A percentile compares a stretch with the other conserved stretches of the same genome.
phyloP scores from a whole-genome alignment of 1,140 invertebrate species.

The Littorina saxatilis region DNA sequence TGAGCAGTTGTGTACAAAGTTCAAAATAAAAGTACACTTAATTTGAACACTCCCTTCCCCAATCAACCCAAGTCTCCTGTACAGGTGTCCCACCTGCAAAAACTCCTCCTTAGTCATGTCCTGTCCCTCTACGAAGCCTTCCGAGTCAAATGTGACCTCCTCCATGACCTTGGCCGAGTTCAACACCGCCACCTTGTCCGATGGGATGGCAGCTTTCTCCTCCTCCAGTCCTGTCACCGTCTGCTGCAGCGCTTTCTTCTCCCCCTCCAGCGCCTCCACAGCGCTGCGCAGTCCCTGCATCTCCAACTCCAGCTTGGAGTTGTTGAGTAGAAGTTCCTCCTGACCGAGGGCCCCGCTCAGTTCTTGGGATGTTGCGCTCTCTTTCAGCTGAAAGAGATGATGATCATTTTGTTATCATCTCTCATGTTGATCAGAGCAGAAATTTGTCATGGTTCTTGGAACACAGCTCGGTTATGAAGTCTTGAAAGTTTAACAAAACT shows the following conservation, averaged over 20 bases:
- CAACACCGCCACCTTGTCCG: constrained; percentile 26
- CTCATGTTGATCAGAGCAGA: too few species aligned
- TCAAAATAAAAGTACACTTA: too few species aligned
- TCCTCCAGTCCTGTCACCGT: constrained; percentile 42
- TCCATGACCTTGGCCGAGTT: constrained; percentile 29
- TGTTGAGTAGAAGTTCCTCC: constrained; percentile 36
- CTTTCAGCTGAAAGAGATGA: constrained; percentile 32
- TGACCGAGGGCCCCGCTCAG: constrained; percentile 32
- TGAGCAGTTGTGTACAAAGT: too few species aligned
- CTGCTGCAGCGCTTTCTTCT: constrained; percentile 32
- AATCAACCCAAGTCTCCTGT: too few species aligned
- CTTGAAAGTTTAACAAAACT: too few species aligned
- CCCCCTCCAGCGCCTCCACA: constrained; percentile 40
- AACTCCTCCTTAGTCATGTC: constrained; percentile 51
- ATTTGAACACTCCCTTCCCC: too few species aligned
- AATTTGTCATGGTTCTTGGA: too few species aligned
- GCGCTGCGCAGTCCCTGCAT: constrained; percentile 30
- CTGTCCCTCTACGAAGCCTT: constrained; percentile 48
- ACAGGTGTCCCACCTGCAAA: constrained; percentile 39
- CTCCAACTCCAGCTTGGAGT: constrained; percentile 33
- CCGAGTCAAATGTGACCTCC: constrained; percentile 44
- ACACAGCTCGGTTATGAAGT: too few species aligned
- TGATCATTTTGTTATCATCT: too few species aligned
- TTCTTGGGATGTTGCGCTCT: constrained; percentile 15
- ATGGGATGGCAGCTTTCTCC: constrained; percentile 23